phyloP scores from a whole-genome alignment of 2,888 invertebrate genomes.

The Hedya salicella region DNA sequence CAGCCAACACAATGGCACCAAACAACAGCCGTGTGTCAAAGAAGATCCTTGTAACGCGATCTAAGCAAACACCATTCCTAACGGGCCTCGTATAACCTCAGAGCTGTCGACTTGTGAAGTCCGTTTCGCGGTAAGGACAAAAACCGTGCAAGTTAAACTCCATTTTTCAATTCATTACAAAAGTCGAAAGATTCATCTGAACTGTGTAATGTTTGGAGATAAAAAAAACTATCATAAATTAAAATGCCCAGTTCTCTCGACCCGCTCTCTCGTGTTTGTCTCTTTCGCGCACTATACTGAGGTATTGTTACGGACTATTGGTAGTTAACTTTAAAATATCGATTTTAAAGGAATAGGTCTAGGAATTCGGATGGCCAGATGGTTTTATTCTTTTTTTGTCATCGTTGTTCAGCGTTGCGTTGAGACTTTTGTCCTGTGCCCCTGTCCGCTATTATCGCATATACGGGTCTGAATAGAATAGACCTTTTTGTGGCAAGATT shows the following conservation, averaged over 20 bases:
- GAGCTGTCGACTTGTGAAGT: slow-evolving; percentile 79
- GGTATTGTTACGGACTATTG: slow-evolving; percentile 73
- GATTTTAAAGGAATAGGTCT: slow-evolving; percentile 72
- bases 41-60: slow-evolving; percentile 72
- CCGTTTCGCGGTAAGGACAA: slow-evolving; percentile 81
- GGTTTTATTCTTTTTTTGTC: slow-evolving; percentile 72
- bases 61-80: slow-evolving; percentile 70
- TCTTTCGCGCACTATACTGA: slow-evolving; percentile 62
- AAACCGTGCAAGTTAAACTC: slow-evolving; percentile 70
- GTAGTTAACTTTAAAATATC: slow-evolving; percentile 79
- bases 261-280: slow-evolving; percentile 62
- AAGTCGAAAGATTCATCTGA: slow-evolving; percentile 81
- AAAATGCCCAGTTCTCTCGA: slow-evolving; percentile 75
- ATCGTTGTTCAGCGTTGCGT: slow-evolving; percentile 73
- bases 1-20: slow-evolving; percentile 68
- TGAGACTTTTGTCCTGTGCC: slow-evolving; percentile 78
- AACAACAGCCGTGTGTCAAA: slow-evolving; percentile 70
- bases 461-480: slow-evolving; percentile 71
- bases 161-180: slow-evolving; percentile 82
- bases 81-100: slow-evolving; percentile 64
- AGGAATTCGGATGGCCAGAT: slow-evolving; percentile 78
- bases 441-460: slow-evolving; percentile 78
- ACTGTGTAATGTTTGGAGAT: slow-evolving; percentile 66
- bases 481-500: slow-evolving; percentile 76
- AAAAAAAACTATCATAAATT: slow-evolving; percentile 82